Base-by-base conservation (phyloP, 2,888 invertebrate genomes). In the Cryptus armator region DNA sequence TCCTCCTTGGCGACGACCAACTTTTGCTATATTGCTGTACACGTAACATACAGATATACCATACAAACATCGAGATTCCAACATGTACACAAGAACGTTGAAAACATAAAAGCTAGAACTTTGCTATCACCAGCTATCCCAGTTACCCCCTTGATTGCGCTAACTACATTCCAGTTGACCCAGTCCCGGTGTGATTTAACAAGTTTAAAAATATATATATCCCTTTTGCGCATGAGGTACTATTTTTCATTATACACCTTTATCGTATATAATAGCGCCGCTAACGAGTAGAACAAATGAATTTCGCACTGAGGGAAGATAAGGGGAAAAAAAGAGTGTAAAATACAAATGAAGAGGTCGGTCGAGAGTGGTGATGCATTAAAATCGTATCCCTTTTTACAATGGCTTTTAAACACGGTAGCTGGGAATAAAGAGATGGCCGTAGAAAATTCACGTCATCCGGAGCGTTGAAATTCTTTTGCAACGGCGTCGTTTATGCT, bases 391-490 rank as follows among this genome's bases (percentile, higher is more conserved):
- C 10, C 56, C 46, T 64, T 37, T 16, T 24, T n/a, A 19, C 46
- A 68, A 70, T 37, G 59, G 59, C 24, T 68, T 80, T 43, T 44
- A 12, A 43, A 24, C 19, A 53, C n/a, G 46, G 37, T 29, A 43
- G 12, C 37, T 16, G 16, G 64, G 48, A 37, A 77, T 66, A 78
- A 78, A 84, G 81, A 81, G 46, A 64, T 80, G 68, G 19, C 14
- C 51, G 48, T 44, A 19, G 56, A 71, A 76, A 68, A 81, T 68
- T 84, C 67, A 66, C 67, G 71, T 76, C 79, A 67, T 71, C 71
- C 75, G 81, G 74, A 78, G 59, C 59, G 29, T 6, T 74, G 74
- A 51, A 77, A 68, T 74, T 78, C 81, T 67, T 74, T 74, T 72
- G 72, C 32, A 29, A 43, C 62, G 81, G 72, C 67, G 62, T 81